Percentiles rank a stretch among this genome's conserved stretches.
Conservation (phyloP, 1,140 invertebrate species). For the Neoseiulus cucumeris region DNA sequence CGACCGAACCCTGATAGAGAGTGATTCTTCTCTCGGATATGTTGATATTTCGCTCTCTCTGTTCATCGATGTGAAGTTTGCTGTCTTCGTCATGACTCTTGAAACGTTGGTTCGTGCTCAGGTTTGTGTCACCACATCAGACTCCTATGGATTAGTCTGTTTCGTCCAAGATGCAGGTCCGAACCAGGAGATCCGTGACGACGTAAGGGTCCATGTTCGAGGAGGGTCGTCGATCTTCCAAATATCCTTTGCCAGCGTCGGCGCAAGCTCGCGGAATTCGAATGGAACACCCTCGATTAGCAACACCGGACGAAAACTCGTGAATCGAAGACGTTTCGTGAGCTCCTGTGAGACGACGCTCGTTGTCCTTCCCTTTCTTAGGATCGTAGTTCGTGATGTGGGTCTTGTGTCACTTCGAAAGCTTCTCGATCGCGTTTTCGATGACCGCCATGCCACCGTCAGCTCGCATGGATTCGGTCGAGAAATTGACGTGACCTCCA, state of each 20-base stretch:
- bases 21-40: not conserved
- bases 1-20: too few species aligned
- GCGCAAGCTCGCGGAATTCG: constrained; percentile 25
- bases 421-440: constrained; percentile 37
- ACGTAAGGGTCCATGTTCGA: constrained; percentile 26
- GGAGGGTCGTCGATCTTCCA: constrained; percentile 26
- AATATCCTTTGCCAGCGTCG: constrained; percentile 21
- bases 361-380: constrained; percentile 49
- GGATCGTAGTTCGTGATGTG: constrained; percentile 78
- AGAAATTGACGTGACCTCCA: constrained; percentile 66
- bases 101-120: too few species aligned
- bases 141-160: not conserved
- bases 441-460: constrained; percentile 24
- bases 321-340: constrained; percentile 41
- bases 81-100: too few species aligned
- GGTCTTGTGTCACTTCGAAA: constrained; percentile 54
- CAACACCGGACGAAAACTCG: constrained; percentile 24
- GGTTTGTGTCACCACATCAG: not conserved
- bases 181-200: constrained; percentile 26
- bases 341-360: constrained; percentile 52
- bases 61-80: not conserved
- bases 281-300: constrained; percentile 31
- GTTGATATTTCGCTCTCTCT: not conserved
- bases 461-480: constrained; percentile 60
- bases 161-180: constrained; percentile 19